These are phyloP conservation scores for Myotis pilosus DNA, from an alignment of 2,797 vertebrate genomes.

Conservation along the genomic window DNA sequence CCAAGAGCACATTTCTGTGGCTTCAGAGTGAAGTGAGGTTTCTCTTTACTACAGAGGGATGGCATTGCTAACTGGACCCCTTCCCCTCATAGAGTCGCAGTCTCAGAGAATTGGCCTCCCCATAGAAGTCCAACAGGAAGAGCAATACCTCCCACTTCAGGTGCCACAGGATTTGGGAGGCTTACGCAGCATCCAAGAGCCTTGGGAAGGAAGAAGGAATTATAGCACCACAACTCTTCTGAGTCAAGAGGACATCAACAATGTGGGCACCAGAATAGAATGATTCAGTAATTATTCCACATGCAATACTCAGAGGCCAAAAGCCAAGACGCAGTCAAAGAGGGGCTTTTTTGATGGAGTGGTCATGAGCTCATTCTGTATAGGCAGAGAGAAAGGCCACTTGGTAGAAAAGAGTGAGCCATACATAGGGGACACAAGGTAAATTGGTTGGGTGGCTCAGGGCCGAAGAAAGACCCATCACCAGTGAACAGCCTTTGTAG, in stretches of 20 bases:
- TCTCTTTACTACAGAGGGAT: slow-evolving; percentile 57
- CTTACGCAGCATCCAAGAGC: background rate
- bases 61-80: background rate
- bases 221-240: background rate
- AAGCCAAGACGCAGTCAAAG: background rate
- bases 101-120: background rate
- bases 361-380: background rate
- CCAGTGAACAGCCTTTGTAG: background rate
- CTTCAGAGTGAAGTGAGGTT: slow-evolving; percentile 43
- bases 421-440: accelerated
- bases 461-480: background rate
- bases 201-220: background rate
- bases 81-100: background rate
- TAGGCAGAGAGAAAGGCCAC: background rate
- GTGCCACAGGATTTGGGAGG: background rate
- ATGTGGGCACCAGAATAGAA: background rate
- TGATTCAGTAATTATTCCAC: background rate
- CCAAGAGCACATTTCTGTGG: slow-evolving; percentile 60
- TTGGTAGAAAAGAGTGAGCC: background rate
- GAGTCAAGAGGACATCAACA: background rate
- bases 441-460: background rate
- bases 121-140: background rate
- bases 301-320: background rate
- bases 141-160: background rate
- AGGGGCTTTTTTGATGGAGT: background rate